Evolutionary conservation across 2,113 vertebrate species (phyloP), one percentile per base, ranked within the genome.

Genomic region (Phylloscopus trochiloides): DNA sequence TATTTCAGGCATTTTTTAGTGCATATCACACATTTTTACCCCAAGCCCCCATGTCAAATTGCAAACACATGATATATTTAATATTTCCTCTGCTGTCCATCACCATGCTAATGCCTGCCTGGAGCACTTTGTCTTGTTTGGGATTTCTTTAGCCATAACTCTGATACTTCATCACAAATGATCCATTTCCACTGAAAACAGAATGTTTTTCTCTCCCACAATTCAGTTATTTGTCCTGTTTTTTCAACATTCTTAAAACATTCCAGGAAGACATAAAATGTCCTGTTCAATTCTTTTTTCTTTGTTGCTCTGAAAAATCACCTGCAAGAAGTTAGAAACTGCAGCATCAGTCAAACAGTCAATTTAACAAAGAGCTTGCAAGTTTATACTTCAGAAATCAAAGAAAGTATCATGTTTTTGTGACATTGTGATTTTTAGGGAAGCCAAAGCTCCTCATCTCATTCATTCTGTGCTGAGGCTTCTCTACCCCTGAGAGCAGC

Each of bases 321-420:
- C 57, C 82, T 68, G 7, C 28, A 68, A 67, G 16, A 82, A 72
- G 9, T 72, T 25, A 57, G 28, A 20, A 90, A 72, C 15, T 13
- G 40, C 75, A 90, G 45, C 45, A 13, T 52, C 62, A 29, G 29
- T 18, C 32, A 78, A 50, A 81, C 81, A 4, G 10, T 22, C 17
- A 57, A 70, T 58, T 43, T 54, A 78, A 77, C 19, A 55, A 19
- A 24, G 43, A 65, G 32, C 14, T 16, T 26, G 17, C 19, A 67
- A 43, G 5, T 34, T 70, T 52, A 19, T 12, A 51, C 10, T 50
- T 78, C 0, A 40, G 36, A 82, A 95, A 68, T 22, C 5, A 28
- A 51, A 88, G 6, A 43, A 67, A n/a, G 7, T 2, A 67, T 8
- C 15, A 3, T 2, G 1, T 0, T 75, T 63, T 61, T 61, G 28